Conservation (phyloP, 2,113 vertebrate genomes). For the Anser cygnoides region DNA sequence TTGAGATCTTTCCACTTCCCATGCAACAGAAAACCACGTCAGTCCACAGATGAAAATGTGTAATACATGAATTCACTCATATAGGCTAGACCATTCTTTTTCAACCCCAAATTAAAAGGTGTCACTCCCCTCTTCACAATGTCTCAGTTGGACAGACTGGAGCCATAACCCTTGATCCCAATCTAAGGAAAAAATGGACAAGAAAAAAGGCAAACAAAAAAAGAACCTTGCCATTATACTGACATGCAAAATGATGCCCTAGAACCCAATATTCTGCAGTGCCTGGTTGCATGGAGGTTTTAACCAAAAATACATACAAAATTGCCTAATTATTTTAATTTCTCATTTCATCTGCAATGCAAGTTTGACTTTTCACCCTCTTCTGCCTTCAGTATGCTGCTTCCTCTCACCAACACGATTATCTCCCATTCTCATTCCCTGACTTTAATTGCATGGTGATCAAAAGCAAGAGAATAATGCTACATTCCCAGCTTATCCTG, state of each 20-base stretch:
- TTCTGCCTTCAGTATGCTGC: background rate
- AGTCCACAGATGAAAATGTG: background rate
- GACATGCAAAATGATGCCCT: background rate
- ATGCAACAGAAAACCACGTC: background rate
- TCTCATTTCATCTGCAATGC: background rate
- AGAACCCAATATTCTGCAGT: background rate
- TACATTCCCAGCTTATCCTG: background rate
- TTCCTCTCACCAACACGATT: background rate
- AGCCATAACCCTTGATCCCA: background rate
- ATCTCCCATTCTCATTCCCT: background rate
- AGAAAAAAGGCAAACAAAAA: background rate
- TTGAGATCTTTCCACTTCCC: background rate
- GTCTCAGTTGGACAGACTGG: background rate
- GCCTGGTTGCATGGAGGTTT: background rate
- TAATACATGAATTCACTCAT: background rate
- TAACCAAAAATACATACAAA: background rate
- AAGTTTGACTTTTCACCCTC: background rate
- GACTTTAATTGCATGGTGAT: background rate
- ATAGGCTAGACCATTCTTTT: background rate
- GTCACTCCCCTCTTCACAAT: background rate
- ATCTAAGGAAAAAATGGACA: background rate
- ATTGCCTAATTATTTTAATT: background rate
- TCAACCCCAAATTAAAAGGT: background rate
- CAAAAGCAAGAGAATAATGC: background rate
- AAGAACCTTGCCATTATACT: background rate